These are phyloP conservation scores for Cheilosia vernalis DNA, from an alignment of 2,888 invertebrate species.

Conservation along the genomic window DNA sequence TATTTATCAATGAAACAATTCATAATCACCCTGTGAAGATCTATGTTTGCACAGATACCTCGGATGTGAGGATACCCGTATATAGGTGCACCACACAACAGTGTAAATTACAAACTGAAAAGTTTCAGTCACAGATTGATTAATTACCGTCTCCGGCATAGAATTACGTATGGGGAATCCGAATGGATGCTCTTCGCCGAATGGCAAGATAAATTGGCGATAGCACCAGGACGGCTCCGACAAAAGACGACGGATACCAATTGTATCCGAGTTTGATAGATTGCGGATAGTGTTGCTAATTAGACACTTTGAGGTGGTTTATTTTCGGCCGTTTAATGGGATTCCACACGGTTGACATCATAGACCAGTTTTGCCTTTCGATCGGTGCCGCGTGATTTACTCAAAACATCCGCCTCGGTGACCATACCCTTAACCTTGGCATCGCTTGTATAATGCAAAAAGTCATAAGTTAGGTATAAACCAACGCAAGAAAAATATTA, in stretches of 20 bases:
- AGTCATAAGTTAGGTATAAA: slow-evolving; percentile 23
- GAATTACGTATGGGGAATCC: slow-evolving; percentile 19
- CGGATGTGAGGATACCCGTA: slow-evolving; percentile 45
- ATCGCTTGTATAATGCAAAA: slow-evolving; percentile 61
- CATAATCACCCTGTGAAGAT: slow-evolving; percentile 71
- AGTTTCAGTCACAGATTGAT: slow-evolving; percentile 65
- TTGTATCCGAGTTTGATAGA: slow-evolving; percentile 55
- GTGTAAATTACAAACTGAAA: slow-evolving; percentile 69
- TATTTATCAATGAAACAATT: slow-evolving; percentile 75
- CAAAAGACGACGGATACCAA: slow-evolving; percentile 21
- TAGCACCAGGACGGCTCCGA: slow-evolving; percentile 29
- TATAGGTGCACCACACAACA: slow-evolving; percentile 37
- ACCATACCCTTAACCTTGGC: slow-evolving; percentile 69
- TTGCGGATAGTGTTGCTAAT: slow-evolving; percentile 56
- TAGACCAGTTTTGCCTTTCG: slow-evolving; percentile 38
- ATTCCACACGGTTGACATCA: slow-evolving; percentile 63
- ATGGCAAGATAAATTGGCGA: slow-evolving; percentile 67
- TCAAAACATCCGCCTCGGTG: slow-evolving; percentile 21
- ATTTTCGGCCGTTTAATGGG: slow-evolving; percentile 29
- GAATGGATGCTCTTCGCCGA: slow-evolving; percentile 45
- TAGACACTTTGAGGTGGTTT: slow-evolving; percentile 40
- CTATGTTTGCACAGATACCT: slow-evolving; percentile 42
- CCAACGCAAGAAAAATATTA: slow-evolving; percentile 25
- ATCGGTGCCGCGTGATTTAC: background rate
- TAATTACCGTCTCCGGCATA: slow-evolving; percentile 58